phyloP scores from a whole-genome alignment of 2,113 vertebrate species.

The Poecilia latipinna region DNA sequence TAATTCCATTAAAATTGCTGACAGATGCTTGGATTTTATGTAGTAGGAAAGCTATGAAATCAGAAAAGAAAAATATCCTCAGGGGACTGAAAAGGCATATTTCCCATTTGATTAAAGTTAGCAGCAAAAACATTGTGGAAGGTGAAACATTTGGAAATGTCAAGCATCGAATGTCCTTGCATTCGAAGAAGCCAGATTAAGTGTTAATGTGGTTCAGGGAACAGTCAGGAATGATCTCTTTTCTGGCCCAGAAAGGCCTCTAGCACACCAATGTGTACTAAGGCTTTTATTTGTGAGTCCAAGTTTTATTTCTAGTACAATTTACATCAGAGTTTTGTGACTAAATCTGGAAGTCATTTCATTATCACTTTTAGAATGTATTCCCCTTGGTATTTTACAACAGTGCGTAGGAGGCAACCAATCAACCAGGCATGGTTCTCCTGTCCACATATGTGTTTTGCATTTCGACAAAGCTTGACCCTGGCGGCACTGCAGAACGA shows the following conservation, averaged over 20 bases:
- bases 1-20: slow-evolving; percentile 2
- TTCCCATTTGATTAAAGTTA: background rate
- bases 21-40: background rate
- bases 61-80: slow-evolving; percentile 13
- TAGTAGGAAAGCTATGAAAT: background rate
- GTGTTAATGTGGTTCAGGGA: background rate
- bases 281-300: background rate
- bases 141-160: background rate
- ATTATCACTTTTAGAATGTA: no score
- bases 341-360: no score
- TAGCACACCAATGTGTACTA: background rate
- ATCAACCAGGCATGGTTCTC: no score
- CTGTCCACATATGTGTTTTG: background rate
- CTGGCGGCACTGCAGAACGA: no score
- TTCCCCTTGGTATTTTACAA: background rate
- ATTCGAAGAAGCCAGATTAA: background rate
- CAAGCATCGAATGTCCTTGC: background rate
- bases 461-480: background rate
- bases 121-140: background rate
- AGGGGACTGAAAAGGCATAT: background rate
- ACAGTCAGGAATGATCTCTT: background rate
- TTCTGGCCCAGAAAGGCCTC: background rate
- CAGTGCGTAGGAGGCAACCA: no score
- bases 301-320: background rate
- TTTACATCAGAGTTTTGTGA: background rate